Base-by-base conservation (phyloP, 2,888 invertebrate species). In the Flexamia atlantica region DNA sequence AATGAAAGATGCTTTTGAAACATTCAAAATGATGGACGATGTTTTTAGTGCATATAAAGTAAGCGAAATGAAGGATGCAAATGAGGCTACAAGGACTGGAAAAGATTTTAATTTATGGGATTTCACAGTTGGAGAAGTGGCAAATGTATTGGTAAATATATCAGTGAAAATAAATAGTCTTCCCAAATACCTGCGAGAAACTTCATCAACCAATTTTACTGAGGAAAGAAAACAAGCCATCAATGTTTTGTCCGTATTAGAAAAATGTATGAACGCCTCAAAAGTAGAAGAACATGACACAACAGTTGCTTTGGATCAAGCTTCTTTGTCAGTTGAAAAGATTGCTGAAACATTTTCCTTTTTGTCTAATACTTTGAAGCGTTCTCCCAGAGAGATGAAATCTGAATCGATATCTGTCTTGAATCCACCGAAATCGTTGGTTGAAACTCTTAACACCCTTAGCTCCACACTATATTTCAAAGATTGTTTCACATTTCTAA, bases 1-100 rank as follows among this genome's bases (percentile, higher is more conserved):
- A 70, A 70, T 70, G 70, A 70, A 40, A 70, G 40, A 40, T 70
- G 36, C 70, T 40, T 68, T 32, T 36, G 40, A 70, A 40, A 70
- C 20, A n/a, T 1, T 68, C n/a, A 1, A 68, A 32, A 23, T 23
- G 20, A 25, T 64, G 30, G 3, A 28, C 17, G 64, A 30, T 64
- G 25, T 64, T 25, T 28, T 28, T 64, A 30, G 30, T 30, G 14
- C 64, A 3, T 25, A 1, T 25, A 30, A 64, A 30, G 17, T 28
- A 25, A 64, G 30, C 30, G 64, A 30, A 12, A 28, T 12, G 4
- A 30, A 30, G 30, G 70, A 70, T 40, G 32, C 20, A 23, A 20
- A 68, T 68, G 25, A 7, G 20, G 7, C 40, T 40, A 23, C 30
- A 36, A 28, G 4, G n/a, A 70, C n/a, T n/a, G 23, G 17, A 0